Evolutionary conservation across 2,888 invertebrate genomes (phyloP), one percentile per base, ranked within the genome.

Genomic region (Lochmaea capreae): DNA sequence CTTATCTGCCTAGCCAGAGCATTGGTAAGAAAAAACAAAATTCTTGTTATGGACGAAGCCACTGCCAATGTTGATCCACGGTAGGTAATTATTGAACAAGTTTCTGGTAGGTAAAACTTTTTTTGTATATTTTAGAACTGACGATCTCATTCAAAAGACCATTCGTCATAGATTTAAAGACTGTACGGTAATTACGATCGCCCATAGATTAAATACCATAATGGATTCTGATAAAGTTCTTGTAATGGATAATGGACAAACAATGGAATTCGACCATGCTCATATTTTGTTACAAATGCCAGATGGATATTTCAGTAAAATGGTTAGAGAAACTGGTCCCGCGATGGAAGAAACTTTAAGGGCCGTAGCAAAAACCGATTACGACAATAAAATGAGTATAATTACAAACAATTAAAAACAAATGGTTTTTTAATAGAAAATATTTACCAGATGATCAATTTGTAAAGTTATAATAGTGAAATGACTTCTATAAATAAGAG

Each of bases 21-120:
- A 0, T 93, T 97, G 76, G 90, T 97, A 0, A 89, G 93, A 62
- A 92, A 93, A 82, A 94, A 93, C 58, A 78, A 91, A 81, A 91
- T 97, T 78, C 89, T 97, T 2, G 92, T 97, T 46, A 88, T 97
- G 77, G 97, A 97, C 82, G 97, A 97, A 88, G 97, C 97, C 43
- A 97, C 97, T 0, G 96, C 97, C 3, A 97, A 96, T 86, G 95
- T 97, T 2, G 97, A 97, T 87, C 76, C 74, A 58, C 63, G 71
- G 77, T 78, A 72, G 72, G 77, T 75, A 9, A 1, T 26, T 26
- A 26, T 26, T 26, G 3, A 3, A 3, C 26, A 26, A 26, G 26
- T 3, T 26, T 26, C 3, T 26, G 26, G 3, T 3, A 26, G 26
- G 26, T 26, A 26, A 26, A 26, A 3, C 26, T 26, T 1, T 26